phyloP scores from a whole-genome alignment of 1,140 invertebrate species.

The Psix sp. region DNA sequence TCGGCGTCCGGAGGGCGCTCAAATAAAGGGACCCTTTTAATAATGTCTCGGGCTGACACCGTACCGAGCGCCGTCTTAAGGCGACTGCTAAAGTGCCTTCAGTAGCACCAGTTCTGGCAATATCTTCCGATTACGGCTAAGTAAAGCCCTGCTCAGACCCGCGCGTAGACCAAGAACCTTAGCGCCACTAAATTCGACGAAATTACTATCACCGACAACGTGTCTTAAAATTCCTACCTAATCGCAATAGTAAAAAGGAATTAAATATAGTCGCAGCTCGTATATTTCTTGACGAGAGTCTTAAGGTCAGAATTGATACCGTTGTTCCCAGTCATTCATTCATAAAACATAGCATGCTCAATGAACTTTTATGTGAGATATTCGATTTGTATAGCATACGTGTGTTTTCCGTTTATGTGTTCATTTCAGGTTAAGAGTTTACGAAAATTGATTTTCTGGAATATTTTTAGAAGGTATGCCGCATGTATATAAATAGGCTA shows the following conservation, averaged over 20 bases:
- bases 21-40: slow-evolving; percentile 74
- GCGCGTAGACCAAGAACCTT: slow-evolving; percentile 66
- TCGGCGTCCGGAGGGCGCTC: slow-evolving; percentile 59
- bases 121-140: slow-evolving; percentile 77
- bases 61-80: slow-evolving; percentile 72
- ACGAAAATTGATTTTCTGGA: too few species aligned
- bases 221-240: slow-evolving; percentile 56
- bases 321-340: too few species aligned
- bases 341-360: too few species aligned
- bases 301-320: too few species aligned
- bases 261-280: slow-evolving; percentile 20
- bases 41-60: slow-evolving; percentile 71
- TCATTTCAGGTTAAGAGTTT: too few species aligned
- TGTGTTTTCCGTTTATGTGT: too few species aligned
- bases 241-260: slow-evolving; percentile 69
- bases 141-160: slow-evolving; percentile 73
- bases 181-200: slow-evolving; percentile 69
- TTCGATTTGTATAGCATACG: too few species aligned
- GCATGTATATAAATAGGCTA: too few species aligned
- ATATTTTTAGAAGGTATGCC: too few species aligned
- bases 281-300: slow-evolving; percentile 7
- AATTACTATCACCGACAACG: slow-evolving; percentile 55
- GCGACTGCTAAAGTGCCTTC: slow-evolving; percentile 75
- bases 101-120: slow-evolving; percentile 73
- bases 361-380: too few species aligned